Evolutionary conservation across 1,140 invertebrate genomes (phyloP).

Genomic region (Apis florea): DNA sequence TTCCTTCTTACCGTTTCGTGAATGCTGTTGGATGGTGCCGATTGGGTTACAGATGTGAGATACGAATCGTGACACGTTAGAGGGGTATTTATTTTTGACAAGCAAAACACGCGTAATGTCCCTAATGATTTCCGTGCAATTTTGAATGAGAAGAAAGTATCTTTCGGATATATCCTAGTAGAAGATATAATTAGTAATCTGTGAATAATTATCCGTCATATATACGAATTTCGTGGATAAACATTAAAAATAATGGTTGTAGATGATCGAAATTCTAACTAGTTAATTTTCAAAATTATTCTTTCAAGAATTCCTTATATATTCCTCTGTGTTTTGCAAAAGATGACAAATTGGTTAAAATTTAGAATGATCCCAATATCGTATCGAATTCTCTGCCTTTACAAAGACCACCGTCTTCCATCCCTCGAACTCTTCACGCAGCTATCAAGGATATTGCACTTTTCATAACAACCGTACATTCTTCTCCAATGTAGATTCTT

Average conservation of each 20-base stretch:
- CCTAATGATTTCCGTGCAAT: too few relatives aligned
- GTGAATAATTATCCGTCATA: too few relatives aligned
- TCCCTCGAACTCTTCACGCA: neutral
- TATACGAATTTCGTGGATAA: too few relatives aligned
- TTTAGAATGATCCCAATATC: neutral
- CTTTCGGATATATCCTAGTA: too few relatives aligned
- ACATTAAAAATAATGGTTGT: too few relatives aligned
- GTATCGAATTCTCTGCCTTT: neutral
- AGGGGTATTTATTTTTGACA: neutral
- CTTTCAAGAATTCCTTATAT: too few relatives aligned
- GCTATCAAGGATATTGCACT: conserved; percentile 7
- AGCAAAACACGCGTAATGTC: neutral
- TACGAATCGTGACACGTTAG: conserved; percentile 46
- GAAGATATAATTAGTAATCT: too few relatives aligned
- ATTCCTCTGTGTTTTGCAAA: neutral
- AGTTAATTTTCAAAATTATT: too few relatives aligned
- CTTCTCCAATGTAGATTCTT: neutral
- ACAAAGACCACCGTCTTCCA: neutral
- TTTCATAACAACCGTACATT: conserved; percentile 8
- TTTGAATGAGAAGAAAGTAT: too few relatives aligned
- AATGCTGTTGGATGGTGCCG: neutral
- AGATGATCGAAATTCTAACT: too few relatives aligned
- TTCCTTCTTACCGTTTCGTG: conserved; percentile 48
- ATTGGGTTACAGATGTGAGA: conserved; percentile 34
- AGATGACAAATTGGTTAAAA: neutral